These are phyloP conservation scores for Triplophysa bombifrons DNA, from an alignment of 2,797 vertebrate genomes.

Conservation along the genomic window DNA sequence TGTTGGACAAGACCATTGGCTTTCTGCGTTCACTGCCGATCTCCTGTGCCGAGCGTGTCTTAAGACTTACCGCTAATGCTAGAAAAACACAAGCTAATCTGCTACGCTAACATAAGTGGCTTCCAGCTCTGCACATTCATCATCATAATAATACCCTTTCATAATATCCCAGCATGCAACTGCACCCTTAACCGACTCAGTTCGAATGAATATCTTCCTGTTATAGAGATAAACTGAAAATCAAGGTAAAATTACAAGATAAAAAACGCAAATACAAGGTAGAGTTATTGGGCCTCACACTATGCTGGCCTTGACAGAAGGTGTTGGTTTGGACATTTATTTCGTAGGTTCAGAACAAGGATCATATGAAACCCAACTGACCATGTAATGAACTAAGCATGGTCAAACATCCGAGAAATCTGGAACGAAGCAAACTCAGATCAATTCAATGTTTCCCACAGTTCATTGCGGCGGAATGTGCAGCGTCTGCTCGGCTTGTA, in stretches of 20 bases:
- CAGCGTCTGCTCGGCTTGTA: conserved; percentile 58
- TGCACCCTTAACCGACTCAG: neutral
- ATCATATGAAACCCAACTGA: conserved; percentile 31
- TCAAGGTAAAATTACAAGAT: neutral
- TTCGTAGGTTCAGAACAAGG: conserved; percentile 21
- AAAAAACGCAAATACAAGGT: conserved; percentile 14
- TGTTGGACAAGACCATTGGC: conserved; percentile 6
- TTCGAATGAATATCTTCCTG: neutral
- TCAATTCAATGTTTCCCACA: conserved; percentile 61
- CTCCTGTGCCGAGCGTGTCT: conserved; percentile 22
- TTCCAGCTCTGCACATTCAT: conserved; percentile 46
- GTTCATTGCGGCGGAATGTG: conserved; percentile 56
- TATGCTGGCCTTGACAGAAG: neutral
- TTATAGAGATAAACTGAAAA: conserved; percentile 2
- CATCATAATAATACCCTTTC: conserved; percentile 54
- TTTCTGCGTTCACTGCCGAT: conserved; percentile 13
- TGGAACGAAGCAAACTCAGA: conserved; percentile 42
- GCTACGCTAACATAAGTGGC: conserved; percentile 33
- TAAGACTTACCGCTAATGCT: conserved; percentile 44
- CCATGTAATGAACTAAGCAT: conserved; percentile 18
- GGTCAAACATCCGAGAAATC: conserved; percentile 56
- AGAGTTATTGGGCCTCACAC: neutral
- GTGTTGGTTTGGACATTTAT: conserved; percentile 14
- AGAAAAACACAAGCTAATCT: conserved; percentile 55
- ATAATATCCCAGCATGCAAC: conserved; percentile 2